phyloP scores from a whole-genome alignment of 1,140 invertebrate genomes.

The Drosophila athabasca region DNA sequence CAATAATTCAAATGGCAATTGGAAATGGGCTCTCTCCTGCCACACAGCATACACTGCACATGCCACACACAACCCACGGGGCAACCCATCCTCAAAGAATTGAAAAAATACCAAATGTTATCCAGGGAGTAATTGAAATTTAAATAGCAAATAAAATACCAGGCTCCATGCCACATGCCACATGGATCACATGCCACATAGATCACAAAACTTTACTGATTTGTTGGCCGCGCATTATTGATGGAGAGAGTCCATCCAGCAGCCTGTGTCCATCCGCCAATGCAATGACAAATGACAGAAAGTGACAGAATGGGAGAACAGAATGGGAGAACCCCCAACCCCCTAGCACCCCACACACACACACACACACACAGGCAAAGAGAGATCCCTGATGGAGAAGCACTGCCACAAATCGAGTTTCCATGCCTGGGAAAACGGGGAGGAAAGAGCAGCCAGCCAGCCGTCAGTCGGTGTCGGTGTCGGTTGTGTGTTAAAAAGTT shows the following conservation, averaged over 20 bases:
- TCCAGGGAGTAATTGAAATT: slow-evolving; percentile 68
- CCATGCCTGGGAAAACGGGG: slow-evolving; percentile 1
- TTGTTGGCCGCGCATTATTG: slow-evolving; percentile 49
- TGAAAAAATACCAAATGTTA: slow-evolving; percentile 12
- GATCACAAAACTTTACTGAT: slow-evolving; percentile 45
- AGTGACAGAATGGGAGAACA: too few species aligned
- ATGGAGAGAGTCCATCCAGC: slow-evolving; percentile 16
- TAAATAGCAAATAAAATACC: slow-evolving; percentile 71
- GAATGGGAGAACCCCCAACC: not conserved
- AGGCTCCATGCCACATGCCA: not conserved
- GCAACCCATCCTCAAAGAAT: not conserved
- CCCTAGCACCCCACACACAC: not conserved
- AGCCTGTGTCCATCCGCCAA: slow-evolving; percentile 15
- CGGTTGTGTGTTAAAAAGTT: slow-evolving; percentile 39
- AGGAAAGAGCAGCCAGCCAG: not conserved
- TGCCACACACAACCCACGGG: too few species aligned
- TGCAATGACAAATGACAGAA: slow-evolving; percentile 14
- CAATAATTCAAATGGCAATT: slow-evolving; percentile 69
- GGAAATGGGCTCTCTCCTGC: not conserved
- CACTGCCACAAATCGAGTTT: slow-evolving; percentile 48
- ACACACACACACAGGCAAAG: too few species aligned
- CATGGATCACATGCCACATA: not conserved
- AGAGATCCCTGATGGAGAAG: too few species aligned
- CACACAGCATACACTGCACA: too few species aligned
- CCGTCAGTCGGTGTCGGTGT: too few species aligned